Percentiles rank a stretch among this genome's conserved stretches.
Evolutionary conservation across 1,140 invertebrate genomes (phyloP).

Genomic region (Pectinophora gossypiella): DNA sequence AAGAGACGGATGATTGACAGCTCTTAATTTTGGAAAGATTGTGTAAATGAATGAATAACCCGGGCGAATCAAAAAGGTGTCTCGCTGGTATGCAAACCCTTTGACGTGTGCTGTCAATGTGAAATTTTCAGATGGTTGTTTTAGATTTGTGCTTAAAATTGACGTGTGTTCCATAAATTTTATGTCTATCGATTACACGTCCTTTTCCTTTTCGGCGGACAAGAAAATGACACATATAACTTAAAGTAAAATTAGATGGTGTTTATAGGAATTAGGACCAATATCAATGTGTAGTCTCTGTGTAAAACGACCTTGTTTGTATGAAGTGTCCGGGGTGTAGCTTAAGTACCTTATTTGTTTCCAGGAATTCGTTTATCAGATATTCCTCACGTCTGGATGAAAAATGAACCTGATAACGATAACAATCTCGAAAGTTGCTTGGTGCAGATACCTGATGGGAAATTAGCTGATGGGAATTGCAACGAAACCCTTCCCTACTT

Average conservation of each 20-base stretch:
- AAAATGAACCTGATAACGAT: neutral
- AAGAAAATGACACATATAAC: neutral
- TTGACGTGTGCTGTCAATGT: no score
- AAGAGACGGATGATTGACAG: no score
- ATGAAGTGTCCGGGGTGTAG: neutral
- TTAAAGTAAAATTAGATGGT: neutral
- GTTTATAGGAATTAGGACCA: neutral
- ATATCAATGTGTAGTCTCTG: neutral
- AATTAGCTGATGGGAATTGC: slow-evolving; percentile 1
- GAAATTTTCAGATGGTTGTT: no score
- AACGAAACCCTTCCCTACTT: neutral
- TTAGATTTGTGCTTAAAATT: no score
- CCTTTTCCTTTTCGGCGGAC: no score
- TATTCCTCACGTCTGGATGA: neutral
- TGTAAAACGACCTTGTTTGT: neutral
- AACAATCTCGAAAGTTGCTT: slow-evolving; percentile 1
- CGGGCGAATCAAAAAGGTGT: no score
- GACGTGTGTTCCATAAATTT: neutral
- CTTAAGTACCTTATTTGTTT: neutral
- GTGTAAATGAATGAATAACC: no score
- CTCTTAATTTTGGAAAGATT: no score
- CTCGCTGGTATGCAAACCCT: no score
- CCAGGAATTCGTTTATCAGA: neutral
- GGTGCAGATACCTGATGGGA: neutral
- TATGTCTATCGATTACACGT: no score